Evolutionary conservation across 1,140 invertebrate genomes (phyloP), one percentile per base, ranked within the genome.

Genomic region (Himalopsyche phryganea): DNA sequence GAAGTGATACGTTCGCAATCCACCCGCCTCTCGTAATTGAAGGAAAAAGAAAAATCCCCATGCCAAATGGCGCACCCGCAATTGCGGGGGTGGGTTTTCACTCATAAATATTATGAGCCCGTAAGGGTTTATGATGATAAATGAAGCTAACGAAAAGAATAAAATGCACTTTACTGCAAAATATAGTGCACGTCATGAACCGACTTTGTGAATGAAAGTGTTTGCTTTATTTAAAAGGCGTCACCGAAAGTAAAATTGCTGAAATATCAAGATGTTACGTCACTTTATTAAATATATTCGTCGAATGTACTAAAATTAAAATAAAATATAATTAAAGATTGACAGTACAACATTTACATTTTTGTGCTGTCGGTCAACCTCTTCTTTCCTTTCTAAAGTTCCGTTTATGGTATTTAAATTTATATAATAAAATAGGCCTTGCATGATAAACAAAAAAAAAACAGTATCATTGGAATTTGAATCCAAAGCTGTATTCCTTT

Each of bases 101-200:
- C 51, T 56, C 60, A 61, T 61, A 57, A 61, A 61, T 61, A 61
- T 55, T 52, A 53, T 62, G 46, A 53, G 58, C 40, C 48, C 19
- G 50, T 54, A 44, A 10, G 42, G 44, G 35, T 58, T 58, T 53
- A 58, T 45, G 54, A 62, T 61, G 60, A 61, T 61, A 50, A 57
- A 61, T 53, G 52, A 50, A 36, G 38, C 10, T 20, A 15, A n/a
- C 32, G 33, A 6, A 17, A 42, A 40, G 47, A 53, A 42, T 56
- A 61, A 61, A 57, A 61, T 61, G 60, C 60, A 61, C 13, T 46
- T 42, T 44, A 46, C 46, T 50, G 52, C 51, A 61, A 28, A 45
- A 41, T 19, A 11, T 36, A 10, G 32, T 18, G 7, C 42, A 19
- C 42, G 5, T 28, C 32, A 19, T 17, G 32, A 13, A 13, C 17